Evolutionary conservation across 2,113 vertebrate genomes (phyloP).

Genomic region (Mungos mungo): DNA sequence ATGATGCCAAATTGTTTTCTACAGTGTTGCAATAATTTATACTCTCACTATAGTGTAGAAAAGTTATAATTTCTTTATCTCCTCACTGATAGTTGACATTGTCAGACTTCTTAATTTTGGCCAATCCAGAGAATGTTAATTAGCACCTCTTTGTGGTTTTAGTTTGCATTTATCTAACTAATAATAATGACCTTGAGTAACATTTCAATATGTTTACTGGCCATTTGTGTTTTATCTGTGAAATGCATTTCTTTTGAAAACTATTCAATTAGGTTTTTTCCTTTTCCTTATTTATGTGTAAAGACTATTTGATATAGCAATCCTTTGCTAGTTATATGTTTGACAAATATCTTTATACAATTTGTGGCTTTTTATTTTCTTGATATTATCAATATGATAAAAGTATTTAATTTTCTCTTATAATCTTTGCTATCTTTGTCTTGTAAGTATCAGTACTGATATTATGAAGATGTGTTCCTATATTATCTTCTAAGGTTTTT

Average conservation of each 20-base stretch:
- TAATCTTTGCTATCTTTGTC: neutral
- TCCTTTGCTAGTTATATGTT: neutral
- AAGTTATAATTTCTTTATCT: neutral
- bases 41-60: neutral
- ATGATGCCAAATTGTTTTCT: neutral
- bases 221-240: neutral
- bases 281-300: neutral
- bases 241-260: constrained; percentile 33
- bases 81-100: neutral
- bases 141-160: neutral
- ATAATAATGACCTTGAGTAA: neutral
- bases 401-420: neutral
- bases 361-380: neutral
- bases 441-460: neutral
- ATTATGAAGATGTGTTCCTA: neutral
- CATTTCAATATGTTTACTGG: neutral
- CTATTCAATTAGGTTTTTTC: neutral
- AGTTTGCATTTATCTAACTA: constrained; percentile 35
- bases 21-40: neutral
- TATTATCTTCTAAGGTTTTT: neutral
- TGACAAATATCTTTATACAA: neutral
- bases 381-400: neutral
- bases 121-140: constrained; percentile 8
- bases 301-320: neutral
- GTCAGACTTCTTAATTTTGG: constrained; percentile 26